These are phyloP conservation scores for Anastrepha obliqua DNA, from an alignment of 1,140 invertebrate genomes.

Conservation along the genomic window DNA sequence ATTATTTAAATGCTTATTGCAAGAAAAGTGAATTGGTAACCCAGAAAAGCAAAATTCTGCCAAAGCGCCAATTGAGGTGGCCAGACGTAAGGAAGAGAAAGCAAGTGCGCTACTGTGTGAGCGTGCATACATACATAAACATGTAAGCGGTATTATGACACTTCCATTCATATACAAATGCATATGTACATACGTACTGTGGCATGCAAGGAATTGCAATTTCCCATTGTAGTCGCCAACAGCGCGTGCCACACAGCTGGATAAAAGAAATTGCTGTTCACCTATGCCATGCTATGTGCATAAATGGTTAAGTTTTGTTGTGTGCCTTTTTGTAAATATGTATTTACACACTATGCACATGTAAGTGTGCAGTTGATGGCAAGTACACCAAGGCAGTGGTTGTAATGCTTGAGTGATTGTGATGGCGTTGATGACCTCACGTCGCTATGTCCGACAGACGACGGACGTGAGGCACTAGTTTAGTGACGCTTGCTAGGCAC, in stretches of 20 bases:
- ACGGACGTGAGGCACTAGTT: background rate
- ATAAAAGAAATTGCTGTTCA: conserved; percentile 18
- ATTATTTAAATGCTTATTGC: background rate
- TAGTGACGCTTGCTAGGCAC: background rate
- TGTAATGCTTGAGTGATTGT: conserved; percentile 6
- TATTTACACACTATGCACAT: background rate
- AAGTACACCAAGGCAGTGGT: background rate
- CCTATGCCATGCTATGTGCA: background rate
- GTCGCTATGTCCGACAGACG: background rate
- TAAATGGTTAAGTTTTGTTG: background rate
- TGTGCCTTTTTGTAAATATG: background rate
- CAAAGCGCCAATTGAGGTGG: background rate
- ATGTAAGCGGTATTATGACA: background rate
- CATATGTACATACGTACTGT: background rate
- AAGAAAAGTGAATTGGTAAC: conserved; percentile 30
- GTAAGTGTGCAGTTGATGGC: background rate
- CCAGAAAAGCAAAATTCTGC: background rate
- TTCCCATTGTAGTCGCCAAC: conserved; percentile 2
- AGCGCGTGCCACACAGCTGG: background rate
- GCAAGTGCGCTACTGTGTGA: background rate
- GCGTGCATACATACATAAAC: background rate
- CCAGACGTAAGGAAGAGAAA: background rate
- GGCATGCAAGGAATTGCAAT: background rate
- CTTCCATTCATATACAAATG: background rate
- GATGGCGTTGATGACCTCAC: conserved; percentile 31